Conservation (phyloP, 2,888 invertebrate species). For the Aphidoletes aphidimyza region DNA sequence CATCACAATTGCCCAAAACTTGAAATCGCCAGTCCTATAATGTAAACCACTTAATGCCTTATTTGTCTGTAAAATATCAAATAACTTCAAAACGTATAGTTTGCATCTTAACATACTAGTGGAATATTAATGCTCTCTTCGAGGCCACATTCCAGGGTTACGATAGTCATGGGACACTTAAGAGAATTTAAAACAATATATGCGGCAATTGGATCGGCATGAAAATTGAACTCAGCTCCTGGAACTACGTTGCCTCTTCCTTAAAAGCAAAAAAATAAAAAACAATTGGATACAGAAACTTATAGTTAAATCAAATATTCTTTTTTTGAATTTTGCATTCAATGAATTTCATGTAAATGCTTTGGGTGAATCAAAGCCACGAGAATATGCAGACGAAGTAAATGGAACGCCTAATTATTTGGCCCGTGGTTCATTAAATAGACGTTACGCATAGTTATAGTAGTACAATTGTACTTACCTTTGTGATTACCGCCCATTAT, state of each 20-base stretch:
- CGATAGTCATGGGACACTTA: constrained; percentile 70
- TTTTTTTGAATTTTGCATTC: not conserved
- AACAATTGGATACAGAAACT: not conserved
- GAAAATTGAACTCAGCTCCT: constrained; percentile 82
- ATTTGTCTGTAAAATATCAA: constrained; percentile 41
- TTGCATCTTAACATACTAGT: constrained; percentile 59
- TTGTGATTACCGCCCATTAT: constrained; percentile 83
- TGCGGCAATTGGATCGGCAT: constrained; percentile 81
- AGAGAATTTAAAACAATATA: constrained; percentile 74
- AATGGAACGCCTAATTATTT: too few species aligned
- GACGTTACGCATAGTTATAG: too few species aligned
- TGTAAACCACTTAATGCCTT: constrained; percentile 55
- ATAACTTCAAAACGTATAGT: not conserved
- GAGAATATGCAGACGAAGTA: too few species aligned
- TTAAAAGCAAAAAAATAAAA: constrained; percentile 58
- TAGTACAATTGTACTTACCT: too few species aligned
- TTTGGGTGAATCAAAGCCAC: too few species aligned
- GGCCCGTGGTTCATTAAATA: too few species aligned
- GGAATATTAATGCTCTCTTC: constrained; percentile 62
- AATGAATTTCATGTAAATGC: too few species aligned
- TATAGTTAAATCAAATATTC: not conserved
- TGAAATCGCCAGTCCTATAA: constrained; percentile 69
- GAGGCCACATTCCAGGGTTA: constrained; percentile 78
- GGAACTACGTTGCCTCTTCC: constrained; percentile 72
- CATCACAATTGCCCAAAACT: constrained; percentile 65